Base-by-base conservation (phyloP, 1,140 invertebrate species). In the Hetaerina americana region DNA sequence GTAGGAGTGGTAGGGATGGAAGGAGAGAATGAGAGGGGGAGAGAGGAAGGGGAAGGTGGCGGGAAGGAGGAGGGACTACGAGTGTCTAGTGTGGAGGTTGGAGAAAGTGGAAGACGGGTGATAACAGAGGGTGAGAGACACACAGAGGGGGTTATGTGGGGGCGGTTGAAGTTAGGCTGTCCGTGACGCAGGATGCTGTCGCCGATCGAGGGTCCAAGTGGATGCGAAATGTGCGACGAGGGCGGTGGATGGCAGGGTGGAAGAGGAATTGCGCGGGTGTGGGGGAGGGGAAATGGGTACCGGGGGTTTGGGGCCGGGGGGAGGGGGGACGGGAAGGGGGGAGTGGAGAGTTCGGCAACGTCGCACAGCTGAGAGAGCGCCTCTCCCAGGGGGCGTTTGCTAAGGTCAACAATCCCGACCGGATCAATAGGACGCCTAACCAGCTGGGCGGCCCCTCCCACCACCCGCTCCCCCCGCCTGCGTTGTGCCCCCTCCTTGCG, bases 401-500 rank as follows among this genome's bases (percentile, higher is more conserved):
- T 57, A 57, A 57, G 40, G 40, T 57, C 40, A 57, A 57, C 40
- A 57, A 57, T 57, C 40, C 22, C 40, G 40, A 12, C 2, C 10
- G 40, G 40, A 57, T 57, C 40, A 57, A 57, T 57, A 57, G 40
- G 40, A n/a, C 3, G 15, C 22, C 40, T 12, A 12, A 12, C 15
- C 15, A 12, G 15, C 15, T 12, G 40, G 15, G 40, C 40, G 15
- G 2, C 68, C 28, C 72, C 66, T 72, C 28, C 72, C 66, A 72
- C 66, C n/a, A 18, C n/a, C n/a, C n/a, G n/a, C 27, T 12, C 57
- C 68, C 22, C 27, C 24, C 29, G 22, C 68, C 49, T 40, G 15
- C n/a, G 26, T 73, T 70, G 18, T 72, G 15, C 27, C 12, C 66
- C 49, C 28, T 69, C 73, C 72, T 75, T 71, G 73, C 72, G 69